Evolutionary conservation across 2,113 vertebrate genomes (phyloP), one percentile per base, ranked within the genome.

Genomic region (Dascyllus trimaculatus): DNA sequence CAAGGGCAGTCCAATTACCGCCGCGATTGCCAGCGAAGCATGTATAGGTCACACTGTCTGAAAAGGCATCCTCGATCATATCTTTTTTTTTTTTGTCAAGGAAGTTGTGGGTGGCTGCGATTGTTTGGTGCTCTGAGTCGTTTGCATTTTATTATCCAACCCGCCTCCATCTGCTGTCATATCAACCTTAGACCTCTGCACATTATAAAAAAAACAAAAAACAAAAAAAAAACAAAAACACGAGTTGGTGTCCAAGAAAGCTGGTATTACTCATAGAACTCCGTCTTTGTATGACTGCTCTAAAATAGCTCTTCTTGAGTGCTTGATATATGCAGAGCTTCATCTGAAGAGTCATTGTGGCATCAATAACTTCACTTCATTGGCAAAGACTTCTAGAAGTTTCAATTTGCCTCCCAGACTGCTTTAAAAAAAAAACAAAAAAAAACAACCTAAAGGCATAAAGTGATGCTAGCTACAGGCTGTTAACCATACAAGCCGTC

Each of bases 111-210:
- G 78, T 57, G 74, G 25, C n/a, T 79, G 60, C 24, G 58, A 60
- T 6, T 59, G 54, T 48, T 71, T 38, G 26, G 67, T 65, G 56
- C 26, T 81, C 40, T 71, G 64, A 2, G 40, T 62, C 52, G 43
- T 68, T 82, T 82, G 62, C 18, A 56, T 80, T 45, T 45, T 29
- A 75, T 74, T 64, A 79, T 71, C 32, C 70, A 78, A 81, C 26
- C 73, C 51, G 57, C 86, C 73, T 79, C 80, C 76, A 64, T 80
- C 70, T 83, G 77, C 68, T 80, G 58, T 65, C 26, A 69, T 65
- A 21, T 78, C 64, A 71, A 64, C 86, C 68, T 58, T 14, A 15
- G 68, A 80, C 72, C 70, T 46, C 48, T 45, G 53, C 25, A 53
- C 22, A 53, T 63, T 60, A 17, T 18, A 49, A 52, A 70, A 45